Evolutionary conservation across 2,113 vertebrate species (phyloP).

Genomic region (Pygoscelis antarcticus): DNA sequence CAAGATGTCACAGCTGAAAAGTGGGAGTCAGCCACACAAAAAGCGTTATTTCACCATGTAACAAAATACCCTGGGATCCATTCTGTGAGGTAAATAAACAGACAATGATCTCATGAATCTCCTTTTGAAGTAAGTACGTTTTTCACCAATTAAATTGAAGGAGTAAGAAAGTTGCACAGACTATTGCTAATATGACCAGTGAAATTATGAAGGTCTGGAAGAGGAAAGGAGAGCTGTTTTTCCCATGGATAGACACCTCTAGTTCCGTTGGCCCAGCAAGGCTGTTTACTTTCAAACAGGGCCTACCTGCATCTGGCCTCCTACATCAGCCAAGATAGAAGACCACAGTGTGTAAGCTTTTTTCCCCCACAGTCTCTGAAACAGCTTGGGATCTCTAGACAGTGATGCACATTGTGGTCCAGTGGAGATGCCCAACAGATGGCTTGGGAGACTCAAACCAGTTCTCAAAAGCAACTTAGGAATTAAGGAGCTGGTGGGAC

Average conservation of each 20-base stretch:
- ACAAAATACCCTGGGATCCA: not conserved
- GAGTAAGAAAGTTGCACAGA: not conserved
- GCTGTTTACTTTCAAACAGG: not conserved
- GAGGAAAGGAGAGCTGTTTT: not conserved
- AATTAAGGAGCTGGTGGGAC: not conserved
- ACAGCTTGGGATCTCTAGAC: not conserved
- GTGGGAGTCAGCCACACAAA: not conserved
- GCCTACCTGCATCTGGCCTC: not conserved
- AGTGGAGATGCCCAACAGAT: not conserved
- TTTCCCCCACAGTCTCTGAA: not conserved
- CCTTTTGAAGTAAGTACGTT: not conserved
- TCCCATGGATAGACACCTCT: not conserved
- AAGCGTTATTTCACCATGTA: not conserved
- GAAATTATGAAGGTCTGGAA: not conserved
- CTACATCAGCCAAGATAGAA: not conserved
- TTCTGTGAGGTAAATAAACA: not conserved
- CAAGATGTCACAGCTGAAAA: not conserved
- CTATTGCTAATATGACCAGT: not conserved
- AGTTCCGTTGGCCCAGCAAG: not conserved
- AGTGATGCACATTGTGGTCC: not conserved
- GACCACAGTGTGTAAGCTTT: not conserved
- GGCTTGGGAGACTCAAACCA: not conserved
- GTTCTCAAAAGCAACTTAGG: not conserved
- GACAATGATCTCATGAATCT: not conserved
- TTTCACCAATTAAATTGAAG: not conserved